Evolutionary conservation across 1,140 invertebrate species (phyloP).

Genomic region (Thaumetopoea pityocampa): DNA sequence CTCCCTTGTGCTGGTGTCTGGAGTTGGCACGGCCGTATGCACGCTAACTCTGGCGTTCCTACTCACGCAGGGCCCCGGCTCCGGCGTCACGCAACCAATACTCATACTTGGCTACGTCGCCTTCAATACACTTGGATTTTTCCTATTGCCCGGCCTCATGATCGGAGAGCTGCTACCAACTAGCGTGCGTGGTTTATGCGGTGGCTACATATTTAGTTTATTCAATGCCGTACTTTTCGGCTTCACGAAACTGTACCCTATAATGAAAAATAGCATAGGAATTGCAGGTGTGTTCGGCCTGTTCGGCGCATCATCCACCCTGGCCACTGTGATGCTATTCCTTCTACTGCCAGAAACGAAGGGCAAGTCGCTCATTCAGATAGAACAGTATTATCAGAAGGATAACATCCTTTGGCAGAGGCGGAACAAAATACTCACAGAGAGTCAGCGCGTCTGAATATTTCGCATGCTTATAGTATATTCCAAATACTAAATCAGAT

Average conservation of each 20-base stretch:
- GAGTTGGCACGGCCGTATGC: conserved; percentile 78
- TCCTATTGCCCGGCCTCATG: conserved; percentile 83
- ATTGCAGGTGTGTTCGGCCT: conserved; percentile 80
- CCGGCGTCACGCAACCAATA: conserved; percentile 65
- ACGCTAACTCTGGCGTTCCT: conserved; percentile 78
- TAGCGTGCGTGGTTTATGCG: conserved; percentile 79
- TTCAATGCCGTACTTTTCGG: conserved; percentile 82
- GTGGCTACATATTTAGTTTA: conserved; percentile 82
- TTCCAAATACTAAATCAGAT: too few species aligned
- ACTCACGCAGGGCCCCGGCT: conserved; percentile 61
- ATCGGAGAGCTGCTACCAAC: conserved; percentile 83
- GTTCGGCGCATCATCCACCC: conserved; percentile 81
- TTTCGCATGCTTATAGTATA: too few species aligned
- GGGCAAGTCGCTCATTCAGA: conserved; percentile 85
- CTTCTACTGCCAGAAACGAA: conserved; percentile 90
- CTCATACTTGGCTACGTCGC: conserved; percentile 81
- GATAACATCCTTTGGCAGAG: conserved; percentile 80
- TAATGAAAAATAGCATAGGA: conserved; percentile 77
- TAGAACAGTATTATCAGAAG: conserved; percentile 86
- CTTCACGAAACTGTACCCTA: conserved; percentile 84
- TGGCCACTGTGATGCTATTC: conserved; percentile 82
- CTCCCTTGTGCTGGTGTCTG: conserved; percentile 79
- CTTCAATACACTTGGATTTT: conserved; percentile 83
- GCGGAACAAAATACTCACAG: conserved; percentile 45
- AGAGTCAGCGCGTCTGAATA: conserved; percentile 44